These are phyloP conservation scores for Pangasianodon hypophthalmus DNA, from an alignment of 2,113 vertebrate genomes.

Conservation along the genomic window DNA sequence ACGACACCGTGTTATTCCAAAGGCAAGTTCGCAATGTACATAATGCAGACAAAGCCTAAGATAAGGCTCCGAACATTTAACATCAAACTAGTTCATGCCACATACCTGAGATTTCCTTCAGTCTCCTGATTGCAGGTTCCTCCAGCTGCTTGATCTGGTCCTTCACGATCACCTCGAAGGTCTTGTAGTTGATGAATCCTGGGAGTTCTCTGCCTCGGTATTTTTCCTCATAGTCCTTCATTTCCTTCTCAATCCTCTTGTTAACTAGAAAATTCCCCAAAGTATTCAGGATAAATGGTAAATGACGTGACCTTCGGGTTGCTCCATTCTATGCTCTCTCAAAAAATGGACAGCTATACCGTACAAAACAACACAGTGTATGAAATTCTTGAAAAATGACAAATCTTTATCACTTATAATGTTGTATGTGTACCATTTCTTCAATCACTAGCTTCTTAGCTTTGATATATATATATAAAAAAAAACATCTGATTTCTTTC, in stretches of 20 bases:
- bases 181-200: conserved; percentile 82
- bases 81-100: neutral
- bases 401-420: no score
- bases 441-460: no score
- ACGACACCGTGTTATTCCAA: neutral
- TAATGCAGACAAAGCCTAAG: neutral
- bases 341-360: neutral
- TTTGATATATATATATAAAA: no score
- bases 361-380: neutral
- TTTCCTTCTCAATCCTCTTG: conserved; percentile 42
- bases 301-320: neutral
- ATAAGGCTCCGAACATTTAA: neutral
- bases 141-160: conserved; percentile 76
- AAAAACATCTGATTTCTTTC: neutral
- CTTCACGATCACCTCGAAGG: conserved; percentile 80
- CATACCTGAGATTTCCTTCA: conserved; percentile 68
- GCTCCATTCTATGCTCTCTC: neutral
- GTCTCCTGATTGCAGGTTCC: conserved; percentile 74
- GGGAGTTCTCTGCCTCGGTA: conserved; percentile 83
- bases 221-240: conserved; percentile 67
- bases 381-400: no score
- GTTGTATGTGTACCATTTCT: no score
- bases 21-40: neutral
- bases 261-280: conserved; percentile 65
- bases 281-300: neutral